Evolutionary conservation across 64 coral and sea anemone genomes (phyloP).

Genomic region (Acropora tenuis): DNA sequence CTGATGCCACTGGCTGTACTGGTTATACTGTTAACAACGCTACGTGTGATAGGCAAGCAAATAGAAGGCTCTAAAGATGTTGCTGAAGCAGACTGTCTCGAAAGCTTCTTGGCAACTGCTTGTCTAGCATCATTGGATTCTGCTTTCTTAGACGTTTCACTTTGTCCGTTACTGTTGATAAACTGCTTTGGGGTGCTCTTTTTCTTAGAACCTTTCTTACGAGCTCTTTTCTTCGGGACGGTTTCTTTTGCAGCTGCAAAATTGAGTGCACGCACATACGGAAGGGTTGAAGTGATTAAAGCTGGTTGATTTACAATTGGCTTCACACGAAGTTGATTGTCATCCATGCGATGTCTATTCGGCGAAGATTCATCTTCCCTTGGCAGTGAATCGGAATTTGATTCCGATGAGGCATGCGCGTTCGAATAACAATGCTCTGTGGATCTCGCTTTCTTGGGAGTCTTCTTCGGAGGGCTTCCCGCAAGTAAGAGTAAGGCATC

Average conservation of each 20-base stretch:
- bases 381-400: neutral
- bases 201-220: neutral
- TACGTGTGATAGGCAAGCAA: neutral
- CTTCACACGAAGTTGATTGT: neutral
- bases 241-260: neutral
- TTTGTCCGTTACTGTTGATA: neutral
- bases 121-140: neutral
- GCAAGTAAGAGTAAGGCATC: slow-evolving; percentile 62
- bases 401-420: neutral
- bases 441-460: neutral
- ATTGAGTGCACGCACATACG: slow-evolving; percentile 32
- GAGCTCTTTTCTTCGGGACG: neutral
- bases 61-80: neutral
- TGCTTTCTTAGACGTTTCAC: neutral
- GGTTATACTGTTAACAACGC: too few relatives aligned
- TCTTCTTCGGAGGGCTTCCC: slow-evolving; percentile 42
- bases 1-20: neutral
- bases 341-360: neutral
- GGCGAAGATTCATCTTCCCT: neutral
- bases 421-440: neutral
- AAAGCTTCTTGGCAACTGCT: neutral
- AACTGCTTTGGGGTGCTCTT: neutral
- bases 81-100: neutral
- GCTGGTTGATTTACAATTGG: neutral
- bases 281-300: slow-evolving; percentile 21